Percentiles rank a stretch among this genome's conserved stretches.
Conservation (phyloP, 2,113 vertebrate genomes). For the Micronycteris hirsuta region DNA sequence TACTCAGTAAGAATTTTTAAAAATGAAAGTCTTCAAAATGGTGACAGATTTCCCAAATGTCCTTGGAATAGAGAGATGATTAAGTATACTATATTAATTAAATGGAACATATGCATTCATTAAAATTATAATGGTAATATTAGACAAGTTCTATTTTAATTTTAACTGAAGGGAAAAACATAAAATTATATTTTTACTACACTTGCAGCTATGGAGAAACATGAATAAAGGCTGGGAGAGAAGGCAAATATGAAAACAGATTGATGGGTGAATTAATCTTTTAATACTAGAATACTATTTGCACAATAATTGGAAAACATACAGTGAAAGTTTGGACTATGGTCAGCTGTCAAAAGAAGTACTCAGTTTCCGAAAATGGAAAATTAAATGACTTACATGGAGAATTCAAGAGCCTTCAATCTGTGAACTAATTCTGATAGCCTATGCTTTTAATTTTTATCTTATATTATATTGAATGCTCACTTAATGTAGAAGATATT, state of each 20-base stretch:
- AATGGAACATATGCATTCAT: slow-evolving; percentile 21
- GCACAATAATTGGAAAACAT: slow-evolving; percentile 13
- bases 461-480: not conserved
- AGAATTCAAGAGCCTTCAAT: not conserved
- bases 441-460: not conserved
- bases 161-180: slow-evolving; percentile 39
- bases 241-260: slow-evolving; percentile 13
- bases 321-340: not conserved
- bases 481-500: not conserved
- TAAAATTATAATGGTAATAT: slow-evolving; percentile 30
- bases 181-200: slow-evolving; percentile 35
- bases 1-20: not conserved
- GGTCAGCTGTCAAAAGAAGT: not conserved
- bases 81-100: slow-evolving; percentile 43
- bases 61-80: slow-evolving; percentile 1
- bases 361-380: not conserved
- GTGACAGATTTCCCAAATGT: slow-evolving; percentile 19
- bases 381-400: not conserved
- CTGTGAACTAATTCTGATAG: not conserved
- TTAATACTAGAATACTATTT: not conserved
- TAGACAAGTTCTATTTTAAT: slow-evolving; percentile 38
- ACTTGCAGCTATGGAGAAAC: not conserved
- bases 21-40: not conserved
- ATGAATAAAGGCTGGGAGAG: not conserved
- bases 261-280: slow-evolving; percentile 13